Evolutionary conservation across 1,140 invertebrate genomes (phyloP).

Genomic region (Cecropterus lyciades): DNA sequence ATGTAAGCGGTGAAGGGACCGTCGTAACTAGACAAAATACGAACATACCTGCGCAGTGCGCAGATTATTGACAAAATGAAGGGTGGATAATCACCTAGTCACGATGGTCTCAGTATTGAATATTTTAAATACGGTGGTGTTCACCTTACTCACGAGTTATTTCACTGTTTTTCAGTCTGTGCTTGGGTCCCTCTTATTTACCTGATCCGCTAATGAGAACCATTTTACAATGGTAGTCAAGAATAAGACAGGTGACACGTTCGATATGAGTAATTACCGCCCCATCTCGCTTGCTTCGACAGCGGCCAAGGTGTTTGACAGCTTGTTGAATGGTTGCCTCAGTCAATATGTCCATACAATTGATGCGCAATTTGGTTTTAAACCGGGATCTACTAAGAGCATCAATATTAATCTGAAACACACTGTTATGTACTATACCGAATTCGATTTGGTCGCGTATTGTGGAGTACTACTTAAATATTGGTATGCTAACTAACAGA

Average conservation of each 20-base stretch:
- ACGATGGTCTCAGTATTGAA: no score
- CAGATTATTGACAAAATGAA: no score
- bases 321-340: background rate
- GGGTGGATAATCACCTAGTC: no score
- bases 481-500: constrained; percentile 14
- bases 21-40: no score
- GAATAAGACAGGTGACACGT: constrained; percentile 28
- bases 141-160: constrained; percentile 34
- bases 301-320: constrained; percentile 14
- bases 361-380: no score
- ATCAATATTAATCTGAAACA: constrained; percentile 24
- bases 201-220: constrained; percentile 18
- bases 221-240: constrained; percentile 22
- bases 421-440: constrained; percentile 25
- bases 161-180: constrained; percentile 21
- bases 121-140: constrained; percentile 37
- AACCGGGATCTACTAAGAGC: constrained; percentile 20
- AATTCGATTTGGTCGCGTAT: no score
- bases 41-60: no score
- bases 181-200: constrained; percentile 22
- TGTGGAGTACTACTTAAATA: constrained; percentile 7
- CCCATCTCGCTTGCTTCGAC: no score
- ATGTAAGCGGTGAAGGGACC: no score
- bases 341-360: background rate
- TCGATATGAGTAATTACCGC: constrained; percentile 21